Evolutionary conservation across 64 coral and sea anemone species (phyloP), one percentile per base, ranked within the genome.

Genomic region (Montipora foliosa): DNA sequence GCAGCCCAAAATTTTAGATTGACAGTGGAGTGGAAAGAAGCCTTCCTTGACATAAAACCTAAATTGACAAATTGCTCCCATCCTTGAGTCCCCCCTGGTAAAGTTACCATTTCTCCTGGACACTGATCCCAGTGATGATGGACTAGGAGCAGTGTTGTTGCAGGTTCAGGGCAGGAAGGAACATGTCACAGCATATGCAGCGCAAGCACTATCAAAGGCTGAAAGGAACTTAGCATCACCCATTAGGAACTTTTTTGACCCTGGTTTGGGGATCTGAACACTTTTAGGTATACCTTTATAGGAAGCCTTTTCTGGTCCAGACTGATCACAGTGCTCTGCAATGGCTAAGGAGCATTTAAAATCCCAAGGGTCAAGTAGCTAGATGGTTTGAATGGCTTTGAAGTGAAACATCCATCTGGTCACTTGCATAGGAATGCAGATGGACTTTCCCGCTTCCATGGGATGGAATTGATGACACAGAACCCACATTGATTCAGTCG

Each of bases 201-300:
- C 37, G n/a, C 58, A 58, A 66, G 75, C 77, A 8, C 53, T 96
- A 62, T 74, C 85, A 50, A 87, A 83, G 45, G 44, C 79, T 6
- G 95, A 89, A 48, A 76, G 79, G 57, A 92, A 92, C 17, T 89
- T 16, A 82, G 90, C 73, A 79, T 73, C 5, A 92, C 85, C 47
- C 79, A 46, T 15, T 67, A 70, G 60, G 71, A 93, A 84, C 57
- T 93, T 20, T 52, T 96, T 25, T 25, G 51, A 77, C 90, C 8
- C 77, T 86, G 9, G 88, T 91, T 4, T 85, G 79, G 75, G 89
- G 60, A n/a, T 48, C 60, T 1, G 88, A 90, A 25, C 80, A 91
- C 81, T 96, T 96, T 74, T n/a, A 76, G 72, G 8, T 82, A 21
- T 96, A 92, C 53, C 79, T 96, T 49, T 87, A 79, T 21, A 84